Evolutionary conservation across 2,888 invertebrate genomes (phyloP).

Genomic region (Drosophila macrospina): DNA sequence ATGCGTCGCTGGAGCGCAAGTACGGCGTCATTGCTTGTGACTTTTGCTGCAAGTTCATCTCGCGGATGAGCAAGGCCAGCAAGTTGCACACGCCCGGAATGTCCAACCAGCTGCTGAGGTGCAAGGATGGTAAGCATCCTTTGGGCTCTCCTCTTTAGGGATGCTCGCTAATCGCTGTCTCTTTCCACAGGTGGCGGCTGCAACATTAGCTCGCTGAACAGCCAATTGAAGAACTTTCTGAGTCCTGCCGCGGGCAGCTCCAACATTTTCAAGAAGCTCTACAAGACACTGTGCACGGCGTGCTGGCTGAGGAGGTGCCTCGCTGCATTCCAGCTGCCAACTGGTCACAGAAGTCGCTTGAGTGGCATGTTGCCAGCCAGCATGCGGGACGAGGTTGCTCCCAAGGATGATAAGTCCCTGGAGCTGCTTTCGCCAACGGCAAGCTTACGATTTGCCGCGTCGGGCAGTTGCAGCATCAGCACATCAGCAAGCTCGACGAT

Average conservation of each 20-base stretch:
- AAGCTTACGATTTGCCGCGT: slow-evolving; percentile 49
- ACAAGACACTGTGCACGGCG: slow-evolving; percentile 92
- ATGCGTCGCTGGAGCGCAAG: slow-evolving; percentile 92
- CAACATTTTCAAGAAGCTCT: slow-evolving; percentile 88
- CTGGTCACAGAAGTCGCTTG: slow-evolving; percentile 89
- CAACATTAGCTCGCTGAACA: slow-evolving; percentile 1
- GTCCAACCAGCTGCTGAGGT: slow-evolving; percentile 83
- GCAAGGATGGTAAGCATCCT: slow-evolving; percentile 78
- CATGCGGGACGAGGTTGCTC: slow-evolving; percentile 55
- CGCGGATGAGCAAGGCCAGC: slow-evolving; percentile 87
- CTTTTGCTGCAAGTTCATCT: slow-evolving; percentile 94
- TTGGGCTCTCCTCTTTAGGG: background rate
- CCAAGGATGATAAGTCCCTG: slow-evolving; percentile 59
- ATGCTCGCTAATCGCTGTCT: background rate
- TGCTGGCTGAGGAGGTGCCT: slow-evolving; percentile 95
- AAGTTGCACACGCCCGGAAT: slow-evolving; percentile 44
- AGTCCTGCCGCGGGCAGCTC: slow-evolving; percentile 88
- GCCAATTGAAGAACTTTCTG: slow-evolving; percentile 7
- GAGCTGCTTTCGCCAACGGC: slow-evolving; percentile 65
- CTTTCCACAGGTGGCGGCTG: slow-evolving; percentile 1
- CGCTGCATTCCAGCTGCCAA: slow-evolving; percentile 91
- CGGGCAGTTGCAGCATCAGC: slow-evolving; percentile 21
- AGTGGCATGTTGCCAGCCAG: slow-evolving; percentile 88
- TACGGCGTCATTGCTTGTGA: slow-evolving; percentile 94
- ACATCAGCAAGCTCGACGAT: slow-evolving; percentile 52